Evolutionary conservation across 2,888 invertebrate species (phyloP).

Genomic region (Tortrix viridana): DNA sequence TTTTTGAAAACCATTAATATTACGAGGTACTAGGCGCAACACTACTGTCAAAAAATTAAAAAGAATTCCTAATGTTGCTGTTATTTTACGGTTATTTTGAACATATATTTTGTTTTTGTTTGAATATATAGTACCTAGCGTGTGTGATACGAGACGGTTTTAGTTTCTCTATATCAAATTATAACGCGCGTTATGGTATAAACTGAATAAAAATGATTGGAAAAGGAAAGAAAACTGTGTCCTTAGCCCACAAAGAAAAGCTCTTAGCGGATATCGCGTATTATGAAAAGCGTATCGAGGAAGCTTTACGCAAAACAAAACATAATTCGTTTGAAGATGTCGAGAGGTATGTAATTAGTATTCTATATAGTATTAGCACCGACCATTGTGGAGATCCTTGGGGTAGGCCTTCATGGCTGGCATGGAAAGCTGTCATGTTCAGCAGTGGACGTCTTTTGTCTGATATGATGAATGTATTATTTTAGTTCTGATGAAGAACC

Average conservation of each 20-base stretch:
- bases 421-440: too few species aligned
- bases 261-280: slow-evolving; percentile 59
- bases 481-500: slow-evolving; percentile 66
- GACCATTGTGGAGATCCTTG: too few species aligned
- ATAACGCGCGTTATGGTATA: too few species aligned
- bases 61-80: slow-evolving; percentile 6
- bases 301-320: slow-evolving; percentile 44
- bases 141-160: too few species aligned
- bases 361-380: too few species aligned
- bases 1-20: slow-evolving; percentile 13
- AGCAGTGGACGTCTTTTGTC: too few species aligned
- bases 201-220: slow-evolving; percentile 18
- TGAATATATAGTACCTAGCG: background rate
- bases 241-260: slow-evolving; percentile 57
- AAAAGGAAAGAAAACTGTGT: slow-evolving; percentile 40
- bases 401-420: too few species aligned
- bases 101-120: background rate
- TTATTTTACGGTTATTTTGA: slow-evolving; percentile 21
- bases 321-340: slow-evolving; percentile 45
- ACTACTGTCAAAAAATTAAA: slow-evolving; percentile 15
- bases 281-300: slow-evolving; percentile 59
- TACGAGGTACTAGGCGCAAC: background rate
- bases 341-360: slow-evolving; percentile 51
- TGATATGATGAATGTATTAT: too few species aligned
- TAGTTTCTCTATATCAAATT: too few species aligned